Evolutionary conservation across 2,113 vertebrate genomes (phyloP).

Genomic region (Rhodinocichla rosea): DNA sequence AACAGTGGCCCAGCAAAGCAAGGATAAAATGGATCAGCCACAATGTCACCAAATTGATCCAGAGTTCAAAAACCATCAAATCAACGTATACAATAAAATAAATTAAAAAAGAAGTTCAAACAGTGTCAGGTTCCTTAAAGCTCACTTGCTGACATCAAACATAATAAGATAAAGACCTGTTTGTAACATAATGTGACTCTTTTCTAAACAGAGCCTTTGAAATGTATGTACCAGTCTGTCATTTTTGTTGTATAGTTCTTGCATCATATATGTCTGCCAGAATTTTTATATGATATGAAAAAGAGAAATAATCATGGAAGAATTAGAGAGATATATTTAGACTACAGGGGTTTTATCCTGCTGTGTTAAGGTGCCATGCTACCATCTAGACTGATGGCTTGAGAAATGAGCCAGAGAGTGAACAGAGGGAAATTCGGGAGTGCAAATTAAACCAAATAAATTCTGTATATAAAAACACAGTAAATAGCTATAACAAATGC

Average conservation of each 20-base stretch:
- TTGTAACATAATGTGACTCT: constrained; percentile 54
- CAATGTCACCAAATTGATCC: constrained; percentile 67
- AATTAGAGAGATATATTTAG: background rate
- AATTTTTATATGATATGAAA: constrained; percentile 4
- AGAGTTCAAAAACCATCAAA: constrained; percentile 68
- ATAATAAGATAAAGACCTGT: constrained; percentile 28
- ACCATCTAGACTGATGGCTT: background rate
- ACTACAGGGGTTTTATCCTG: background rate
- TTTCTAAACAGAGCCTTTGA: constrained; percentile 46
- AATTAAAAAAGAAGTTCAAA: constrained; percentile 54
- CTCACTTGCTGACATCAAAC: constrained; percentile 22
- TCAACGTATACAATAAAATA: constrained; percentile 58
- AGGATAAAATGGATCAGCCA: constrained; percentile 70
- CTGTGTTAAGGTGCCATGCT: constrained; percentile 31
- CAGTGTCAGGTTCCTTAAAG: constrained; percentile 45
- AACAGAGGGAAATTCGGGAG: constrained; percentile 3
- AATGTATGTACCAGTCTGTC: constrained; percentile 15
- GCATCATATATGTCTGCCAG: background rate
- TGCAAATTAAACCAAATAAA: constrained; percentile 32
- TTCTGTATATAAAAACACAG: background rate
- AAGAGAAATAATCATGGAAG: background rate
- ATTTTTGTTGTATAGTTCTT: background rate
- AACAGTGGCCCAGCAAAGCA: constrained; percentile 66
- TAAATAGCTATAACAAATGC: constrained; percentile 43
- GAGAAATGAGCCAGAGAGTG: constrained; percentile 13